Percentiles rank a stretch among this genome's conserved stretches.
These are phyloP conservation scores for Hypanus sabinus DNA, from an alignment of 2,113 vertebrate genomes.

Conservation along the genomic window DNA sequence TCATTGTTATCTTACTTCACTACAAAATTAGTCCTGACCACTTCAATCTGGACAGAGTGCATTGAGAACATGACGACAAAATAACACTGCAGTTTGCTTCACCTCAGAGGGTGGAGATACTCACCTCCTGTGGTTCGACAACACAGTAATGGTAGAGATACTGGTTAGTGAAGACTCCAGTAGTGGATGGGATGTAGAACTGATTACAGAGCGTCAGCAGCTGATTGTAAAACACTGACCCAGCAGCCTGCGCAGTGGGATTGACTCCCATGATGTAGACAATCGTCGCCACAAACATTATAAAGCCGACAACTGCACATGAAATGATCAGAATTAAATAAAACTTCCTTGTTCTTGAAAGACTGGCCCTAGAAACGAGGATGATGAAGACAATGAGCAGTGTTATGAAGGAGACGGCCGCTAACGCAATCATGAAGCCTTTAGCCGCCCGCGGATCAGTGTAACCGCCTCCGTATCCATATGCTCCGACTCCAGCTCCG, in stretches of 20 bases:
- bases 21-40: background rate
- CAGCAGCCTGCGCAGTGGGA: constrained; percentile 70
- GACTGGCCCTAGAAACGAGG: constrained; percentile 61
- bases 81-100: background rate
- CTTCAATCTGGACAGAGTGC: background rate
- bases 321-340: constrained; percentile 69
- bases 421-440: constrained; percentile 74
- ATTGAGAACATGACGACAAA: background rate
- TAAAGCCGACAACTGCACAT: constrained; percentile 60
- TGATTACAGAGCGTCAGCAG: constrained; percentile 69
- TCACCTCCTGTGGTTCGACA: constrained; percentile 85
- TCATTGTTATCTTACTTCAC: background rate
- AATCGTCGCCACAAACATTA: constrained; percentile 75
- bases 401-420: constrained; percentile 70
- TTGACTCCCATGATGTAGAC: constrained; percentile 80
- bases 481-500: constrained; percentile 43
- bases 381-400: constrained; percentile 68
- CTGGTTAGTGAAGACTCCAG: constrained; percentile 72
- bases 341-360: constrained; percentile 61
- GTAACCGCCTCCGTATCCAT: constrained; percentile 59
- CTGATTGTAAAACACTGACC: constrained; percentile 69
- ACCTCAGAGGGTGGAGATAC: constrained; percentile 39
- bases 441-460: constrained; percentile 71
- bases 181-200: constrained; percentile 58
- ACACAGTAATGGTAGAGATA: constrained; percentile 88